Evolutionary conservation across 2,797 vertebrate species (phyloP).

Genomic region (Bovichtus variegatus): DNA sequence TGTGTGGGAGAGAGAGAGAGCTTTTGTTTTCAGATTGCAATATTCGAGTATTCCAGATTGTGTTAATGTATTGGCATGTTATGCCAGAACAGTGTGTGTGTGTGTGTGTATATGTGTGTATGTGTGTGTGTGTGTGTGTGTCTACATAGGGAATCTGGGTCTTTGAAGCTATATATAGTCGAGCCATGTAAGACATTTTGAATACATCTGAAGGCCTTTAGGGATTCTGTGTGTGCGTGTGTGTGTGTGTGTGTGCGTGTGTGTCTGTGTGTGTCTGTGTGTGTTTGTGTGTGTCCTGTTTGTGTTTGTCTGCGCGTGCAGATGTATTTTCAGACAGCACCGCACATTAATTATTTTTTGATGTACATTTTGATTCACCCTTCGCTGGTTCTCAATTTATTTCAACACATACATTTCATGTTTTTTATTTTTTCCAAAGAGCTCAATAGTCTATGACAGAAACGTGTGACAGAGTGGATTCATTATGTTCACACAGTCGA

Average conservation of each 20-base stretch:
- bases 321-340: constrained; percentile 6
- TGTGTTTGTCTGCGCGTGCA: no score
- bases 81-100: constrained; percentile 35
- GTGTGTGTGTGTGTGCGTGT: no score
- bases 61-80: constrained; percentile 61
- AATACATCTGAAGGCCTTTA: constrained; percentile 77
- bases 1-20: constrained; percentile 3
- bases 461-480: constrained; percentile 1
- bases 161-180: constrained; percentile 83
- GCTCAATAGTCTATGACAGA: constrained; percentile 12
- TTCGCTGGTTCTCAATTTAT: constrained; percentile 4
- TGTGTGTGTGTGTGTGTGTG: constrained; percentile 28
- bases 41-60: constrained; percentile 55
- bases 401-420: constrained; percentile 6
- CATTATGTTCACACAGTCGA: constrained; percentile 16
- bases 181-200: constrained; percentile 77
- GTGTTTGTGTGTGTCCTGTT: no score
- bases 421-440: constrained; percentile 5
- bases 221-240: constrained; percentile 54
- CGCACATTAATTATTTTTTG: constrained; percentile 28
- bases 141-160: constrained; percentile 80
- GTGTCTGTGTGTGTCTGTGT: no score
- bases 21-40: constrained; percentile 59
- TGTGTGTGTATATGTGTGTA: constrained; percentile 28
- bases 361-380: constrained; percentile 20